Evolutionary conservation across 2,797 vertebrate genomes (phyloP).

Genomic region (Bradypodion ventrale): DNA sequence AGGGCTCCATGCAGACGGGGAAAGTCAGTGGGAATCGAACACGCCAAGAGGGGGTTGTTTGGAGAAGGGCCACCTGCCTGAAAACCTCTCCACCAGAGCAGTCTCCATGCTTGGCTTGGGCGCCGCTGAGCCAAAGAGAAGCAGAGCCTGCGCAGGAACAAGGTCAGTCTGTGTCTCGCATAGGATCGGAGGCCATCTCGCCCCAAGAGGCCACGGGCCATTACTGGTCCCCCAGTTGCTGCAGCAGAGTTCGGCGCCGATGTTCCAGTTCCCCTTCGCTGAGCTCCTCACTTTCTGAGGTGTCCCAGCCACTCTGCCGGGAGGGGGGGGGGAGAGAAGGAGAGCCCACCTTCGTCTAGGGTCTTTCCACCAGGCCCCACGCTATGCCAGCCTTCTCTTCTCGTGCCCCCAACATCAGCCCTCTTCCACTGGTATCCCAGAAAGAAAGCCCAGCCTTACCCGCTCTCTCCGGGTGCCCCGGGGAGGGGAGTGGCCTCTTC

Average conservation of each 20-base stretch:
- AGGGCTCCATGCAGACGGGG: neutral
- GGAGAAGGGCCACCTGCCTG: neutral
- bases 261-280: constrained; percentile 77
- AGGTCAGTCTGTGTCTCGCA: neutral
- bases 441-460: constrained; percentile 51
- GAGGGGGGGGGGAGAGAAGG: neutral
- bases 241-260: constrained; percentile 74
- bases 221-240: constrained; percentile 76
- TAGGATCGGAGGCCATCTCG: constrained; percentile 68
- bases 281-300: constrained; percentile 78
- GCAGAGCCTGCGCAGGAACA: constrained; percentile 2
- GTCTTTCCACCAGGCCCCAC: no score
- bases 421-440: neutral
- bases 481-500: constrained; percentile 68
- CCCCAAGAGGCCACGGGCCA: constrained; percentile 46
- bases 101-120: neutral
- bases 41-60: no score
- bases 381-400: neutral
- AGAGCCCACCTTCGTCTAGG: no score
- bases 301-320: constrained; percentile 77
- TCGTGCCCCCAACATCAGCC: neutral
- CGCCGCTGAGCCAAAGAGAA: neutral
- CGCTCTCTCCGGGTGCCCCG: constrained; percentile 72
- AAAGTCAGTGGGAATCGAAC: neutral
- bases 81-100: neutral